Conservation (phyloP, 92 coral and sea anemone species). For the Metridium senile region DNA sequence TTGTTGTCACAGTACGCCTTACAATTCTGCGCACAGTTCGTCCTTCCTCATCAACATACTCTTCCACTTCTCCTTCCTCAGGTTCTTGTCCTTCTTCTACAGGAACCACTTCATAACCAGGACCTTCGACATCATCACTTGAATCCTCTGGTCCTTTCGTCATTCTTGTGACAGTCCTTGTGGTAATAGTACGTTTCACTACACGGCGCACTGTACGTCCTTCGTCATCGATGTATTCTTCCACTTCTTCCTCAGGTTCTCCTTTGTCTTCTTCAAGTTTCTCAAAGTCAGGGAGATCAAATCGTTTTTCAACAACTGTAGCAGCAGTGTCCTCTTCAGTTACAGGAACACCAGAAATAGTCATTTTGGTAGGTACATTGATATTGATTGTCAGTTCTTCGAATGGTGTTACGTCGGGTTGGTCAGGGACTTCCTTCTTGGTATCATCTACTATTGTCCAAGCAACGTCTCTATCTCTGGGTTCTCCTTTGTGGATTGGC, state of each 20-base stretch:
- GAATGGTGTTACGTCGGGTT: conserved; percentile 11
- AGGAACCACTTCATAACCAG: conserved; percentile 22
- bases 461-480: conserved; percentile 10
- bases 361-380: conserved; percentile 6
- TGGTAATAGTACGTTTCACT: conserved; percentile 37
- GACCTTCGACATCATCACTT: conserved; percentile 35
- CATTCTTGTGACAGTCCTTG: conserved; percentile 32
- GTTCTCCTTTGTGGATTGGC: conserved; percentile 1
- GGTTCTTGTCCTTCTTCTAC: conserved; percentile 6
- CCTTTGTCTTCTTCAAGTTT: conserved; percentile 24
- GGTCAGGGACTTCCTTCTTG: conserved; percentile 14
- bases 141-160: conserved; percentile 22
- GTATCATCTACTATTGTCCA: conserved; percentile 15
- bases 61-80: conserved; percentile 68
- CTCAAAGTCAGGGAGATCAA: conserved; percentile 25
- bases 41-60: conserved; percentile 70
- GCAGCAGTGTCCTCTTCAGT: conserved; percentile 18
- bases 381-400: conserved; percentile 2
- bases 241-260: conserved; percentile 43
- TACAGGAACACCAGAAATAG: conserved; percentile 12
- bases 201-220: conserved; percentile 62
- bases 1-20: conserved; percentile 53
- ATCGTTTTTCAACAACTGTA: conserved; percentile 10
- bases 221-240: conserved; percentile 55
- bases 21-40: conserved; percentile 70